These are phyloP conservation scores for Scrobipalpa atriplicella DNA, from an alignment of 2,888 invertebrate species.

Conservation along the genomic window DNA sequence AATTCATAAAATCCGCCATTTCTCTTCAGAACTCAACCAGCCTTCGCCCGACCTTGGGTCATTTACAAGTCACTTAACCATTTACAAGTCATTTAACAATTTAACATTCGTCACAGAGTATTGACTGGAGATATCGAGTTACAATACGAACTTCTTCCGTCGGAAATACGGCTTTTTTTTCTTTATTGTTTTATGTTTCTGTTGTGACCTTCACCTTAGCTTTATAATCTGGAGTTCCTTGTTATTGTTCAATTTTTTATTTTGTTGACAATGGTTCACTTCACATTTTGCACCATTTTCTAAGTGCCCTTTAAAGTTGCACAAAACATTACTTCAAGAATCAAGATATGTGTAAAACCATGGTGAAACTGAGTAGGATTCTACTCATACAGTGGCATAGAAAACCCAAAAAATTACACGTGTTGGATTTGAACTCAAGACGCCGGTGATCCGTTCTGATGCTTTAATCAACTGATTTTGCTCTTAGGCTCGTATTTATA, in stretches of 20 bases:
- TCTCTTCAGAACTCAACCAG: neutral
- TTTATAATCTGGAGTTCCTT: neutral
- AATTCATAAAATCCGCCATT: neutral
- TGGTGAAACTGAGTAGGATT: too few species aligned
- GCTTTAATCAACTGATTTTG: too few species aligned
- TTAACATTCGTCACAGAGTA: constrained; percentile 14
- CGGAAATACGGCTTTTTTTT: constrained; percentile 14
- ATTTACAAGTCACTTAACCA: neutral
- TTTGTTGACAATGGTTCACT: neutral
- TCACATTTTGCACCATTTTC: neutral
- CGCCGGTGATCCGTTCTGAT: too few species aligned
- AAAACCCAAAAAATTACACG: too few species aligned
- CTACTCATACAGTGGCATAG: too few species aligned
- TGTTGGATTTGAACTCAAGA: too few species aligned
- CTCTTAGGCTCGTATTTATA: too few species aligned
- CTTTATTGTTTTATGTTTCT: neutral
- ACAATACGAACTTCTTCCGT: constrained; percentile 13
- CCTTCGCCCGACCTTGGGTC: constrained; percentile 14
- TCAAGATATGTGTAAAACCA: too few species aligned
- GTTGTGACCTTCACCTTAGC: constrained; percentile 4
- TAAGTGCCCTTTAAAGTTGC: neutral
- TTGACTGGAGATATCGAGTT: constrained; percentile 15
- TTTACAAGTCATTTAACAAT: constrained; percentile 3
- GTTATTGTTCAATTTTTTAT: neutral
- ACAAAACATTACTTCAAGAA: too few species aligned